Conservation (phyloP, 2,888 invertebrate genomes). For the Caenorhabditis angaria region DNA sequence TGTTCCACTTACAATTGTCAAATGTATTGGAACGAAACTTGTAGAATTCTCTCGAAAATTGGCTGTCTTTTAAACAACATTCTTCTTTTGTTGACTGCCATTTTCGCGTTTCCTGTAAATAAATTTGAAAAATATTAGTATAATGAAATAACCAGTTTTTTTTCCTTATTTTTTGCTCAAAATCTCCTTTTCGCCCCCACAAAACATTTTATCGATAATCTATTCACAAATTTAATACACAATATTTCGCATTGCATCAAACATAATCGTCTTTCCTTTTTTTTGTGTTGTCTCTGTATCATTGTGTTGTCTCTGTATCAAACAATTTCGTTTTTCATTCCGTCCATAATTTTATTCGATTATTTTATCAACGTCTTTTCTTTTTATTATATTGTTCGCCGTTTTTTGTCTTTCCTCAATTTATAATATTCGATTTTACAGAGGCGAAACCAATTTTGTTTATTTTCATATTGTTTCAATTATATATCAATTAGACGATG, state of each 20-base stretch:
- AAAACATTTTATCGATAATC: conserved; percentile 1
- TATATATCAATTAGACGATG: conserved; percentile 50
- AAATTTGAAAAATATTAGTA: no score
- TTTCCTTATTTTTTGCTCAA: no score
- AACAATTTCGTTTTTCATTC: conserved; percentile 7
- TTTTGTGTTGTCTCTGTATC: background rate
- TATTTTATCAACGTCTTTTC: conserved; percentile 15
- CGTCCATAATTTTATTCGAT: conserved; percentile 8
- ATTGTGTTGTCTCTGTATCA: conserved; percentile 6
- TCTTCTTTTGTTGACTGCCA: no score
- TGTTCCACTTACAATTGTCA: no score
- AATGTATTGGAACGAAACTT: no score
- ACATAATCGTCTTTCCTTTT: conserved; percentile 2
- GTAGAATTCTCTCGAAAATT: no score
- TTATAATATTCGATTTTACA: conserved; percentile 12
- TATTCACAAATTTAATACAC: background rate
- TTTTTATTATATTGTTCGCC: conserved; percentile 16
- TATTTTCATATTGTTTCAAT: conserved; percentile 18
- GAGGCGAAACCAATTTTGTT: conserved; percentile 6
- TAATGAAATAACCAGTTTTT: no score
- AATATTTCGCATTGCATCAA: background rate
- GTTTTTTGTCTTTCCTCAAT: conserved; percentile 7
- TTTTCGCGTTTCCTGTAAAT: no score
- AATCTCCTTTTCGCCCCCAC: no score
- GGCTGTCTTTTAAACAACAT: no score